Percentiles rank a stretch among this genome's conserved stretches.
phyloP scores from a whole-genome alignment of 2,888 invertebrate species.

The Anodontia alba region DNA sequence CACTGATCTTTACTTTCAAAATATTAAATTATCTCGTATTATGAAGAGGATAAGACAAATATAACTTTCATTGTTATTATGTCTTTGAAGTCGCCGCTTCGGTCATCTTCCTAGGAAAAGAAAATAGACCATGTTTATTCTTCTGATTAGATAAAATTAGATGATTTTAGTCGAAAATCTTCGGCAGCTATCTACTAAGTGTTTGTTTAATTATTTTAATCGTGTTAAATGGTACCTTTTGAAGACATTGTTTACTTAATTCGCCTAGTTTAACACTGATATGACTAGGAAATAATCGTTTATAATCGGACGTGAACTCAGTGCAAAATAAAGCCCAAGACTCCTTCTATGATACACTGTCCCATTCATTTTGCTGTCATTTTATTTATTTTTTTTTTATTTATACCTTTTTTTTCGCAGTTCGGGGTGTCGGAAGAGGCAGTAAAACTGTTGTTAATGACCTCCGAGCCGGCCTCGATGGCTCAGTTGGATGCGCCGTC shows the following conservation, averaged over 20 bases:
- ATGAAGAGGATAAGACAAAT: constrained; percentile 34
- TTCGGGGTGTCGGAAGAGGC: too few species aligned
- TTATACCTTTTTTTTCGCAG: too few species aligned
- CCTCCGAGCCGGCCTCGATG: too few species aligned
- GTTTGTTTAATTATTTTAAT: constrained; percentile 46
- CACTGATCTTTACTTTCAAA: too few species aligned
- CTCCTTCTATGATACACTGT: too few species aligned
- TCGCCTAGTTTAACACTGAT: not conserved
- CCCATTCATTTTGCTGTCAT: too few species aligned
- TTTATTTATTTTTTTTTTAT: too few species aligned
- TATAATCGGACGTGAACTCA: constrained; percentile 40
- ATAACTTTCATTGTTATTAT: constrained; percentile 31
- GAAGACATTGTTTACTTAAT: not conserved
- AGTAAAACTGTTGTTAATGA: too few species aligned
- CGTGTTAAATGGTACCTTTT: constrained; percentile 47
- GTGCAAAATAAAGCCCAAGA: too few species aligned
- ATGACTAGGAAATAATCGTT: not conserved
- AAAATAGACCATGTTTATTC: constrained; percentile 21
- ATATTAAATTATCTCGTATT: not conserved
- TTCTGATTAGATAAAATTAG: constrained; percentile 40
- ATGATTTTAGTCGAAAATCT: constrained; percentile 30
- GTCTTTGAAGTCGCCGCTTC: constrained; percentile 39
- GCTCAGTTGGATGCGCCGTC: too few species aligned
- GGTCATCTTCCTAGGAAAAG: not conserved
- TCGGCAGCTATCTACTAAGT: constrained; percentile 47